A percentile compares a stretch with the other conserved stretches of the same genome.
These are phyloP conservation scores for Plectrocnemia conspersa DNA, from an alignment of 1,140 invertebrate species.

Conservation along the genomic window DNA sequence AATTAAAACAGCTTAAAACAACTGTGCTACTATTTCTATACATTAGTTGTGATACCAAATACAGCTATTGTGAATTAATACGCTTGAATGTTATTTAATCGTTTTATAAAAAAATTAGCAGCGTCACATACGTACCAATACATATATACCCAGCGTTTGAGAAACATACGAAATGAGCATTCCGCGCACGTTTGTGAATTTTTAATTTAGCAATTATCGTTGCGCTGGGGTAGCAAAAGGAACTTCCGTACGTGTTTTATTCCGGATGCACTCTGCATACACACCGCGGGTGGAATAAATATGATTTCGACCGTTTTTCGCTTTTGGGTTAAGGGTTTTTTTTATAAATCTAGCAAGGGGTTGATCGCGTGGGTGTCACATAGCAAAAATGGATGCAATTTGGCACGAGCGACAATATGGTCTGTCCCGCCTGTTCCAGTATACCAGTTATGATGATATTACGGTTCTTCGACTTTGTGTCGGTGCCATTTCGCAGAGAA, in stretches of 20 bases:
- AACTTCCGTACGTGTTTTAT: neutral
- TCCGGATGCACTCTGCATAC: conserved; percentile 5
- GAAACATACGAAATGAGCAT: neutral
- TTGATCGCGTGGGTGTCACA: too few relatives aligned
- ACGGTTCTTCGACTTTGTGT: conserved; percentile 19
- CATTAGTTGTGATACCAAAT: too few relatives aligned
- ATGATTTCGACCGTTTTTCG: neutral
- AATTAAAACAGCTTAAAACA: too few relatives aligned
- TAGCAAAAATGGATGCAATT: conserved; percentile 28
- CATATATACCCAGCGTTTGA: neutral
- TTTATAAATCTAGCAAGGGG: neutral
- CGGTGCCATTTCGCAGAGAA: conserved; percentile 8
- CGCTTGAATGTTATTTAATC: too few relatives aligned
- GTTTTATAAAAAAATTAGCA: too few relatives aligned
- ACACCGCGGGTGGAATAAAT: neutral
- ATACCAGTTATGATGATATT: conserved; percentile 27
- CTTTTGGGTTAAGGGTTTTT: neutral
- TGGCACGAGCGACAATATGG: conserved; percentile 27
- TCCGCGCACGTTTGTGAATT: neutral
- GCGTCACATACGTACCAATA: too few relatives aligned
- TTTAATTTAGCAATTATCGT: too few relatives aligned
- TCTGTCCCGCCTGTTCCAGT: conserved; percentile 16
- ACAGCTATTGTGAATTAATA: too few relatives aligned
- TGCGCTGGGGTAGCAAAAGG: too few relatives aligned
- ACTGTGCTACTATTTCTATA: too few relatives aligned